These are phyloP conservation scores for Danio jaintianensis DNA, from an alignment of 2,797 vertebrate species.

Conservation along the genomic window DNA sequence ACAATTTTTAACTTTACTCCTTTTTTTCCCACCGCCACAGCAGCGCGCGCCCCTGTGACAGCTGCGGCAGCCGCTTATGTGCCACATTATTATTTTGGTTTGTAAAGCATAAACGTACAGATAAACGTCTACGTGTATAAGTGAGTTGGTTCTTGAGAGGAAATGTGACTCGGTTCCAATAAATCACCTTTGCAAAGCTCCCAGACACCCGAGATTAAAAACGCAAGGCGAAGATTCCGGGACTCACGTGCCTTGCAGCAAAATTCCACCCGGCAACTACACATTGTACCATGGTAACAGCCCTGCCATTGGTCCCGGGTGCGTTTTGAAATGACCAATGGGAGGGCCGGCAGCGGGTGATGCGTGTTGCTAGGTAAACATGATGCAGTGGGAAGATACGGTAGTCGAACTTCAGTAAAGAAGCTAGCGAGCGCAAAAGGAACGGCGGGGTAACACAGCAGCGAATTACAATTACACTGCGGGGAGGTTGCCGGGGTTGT, in stretches of 20 bases:
- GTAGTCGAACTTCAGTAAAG: slow-evolving; percentile 86
- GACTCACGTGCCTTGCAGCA: slow-evolving; percentile 88
- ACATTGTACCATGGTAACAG: slow-evolving; percentile 94
- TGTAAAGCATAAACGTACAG: slow-evolving; percentile 52
- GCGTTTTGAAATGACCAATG: slow-evolving; percentile 89
- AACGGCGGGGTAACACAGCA: slow-evolving; percentile 71
- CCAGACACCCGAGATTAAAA: slow-evolving; percentile 81
- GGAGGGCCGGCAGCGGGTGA: slow-evolving; percentile 86
- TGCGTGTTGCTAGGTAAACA: slow-evolving; percentile 93
- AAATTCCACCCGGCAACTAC: slow-evolving; percentile 90
- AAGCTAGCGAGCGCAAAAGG: slow-evolving; percentile 69
- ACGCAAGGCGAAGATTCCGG: slow-evolving; percentile 80
- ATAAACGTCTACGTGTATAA: slow-evolving; percentile 64
- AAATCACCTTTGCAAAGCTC: slow-evolving; percentile 78
- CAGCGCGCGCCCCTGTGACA: slow-evolving; percentile 40
- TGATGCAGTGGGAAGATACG: slow-evolving; percentile 90
- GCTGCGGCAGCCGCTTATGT: slow-evolving; percentile 43
- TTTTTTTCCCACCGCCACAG: slow-evolving; percentile 34
- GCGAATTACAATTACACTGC: slow-evolving; percentile 73
- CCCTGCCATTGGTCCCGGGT: slow-evolving; percentile 85
- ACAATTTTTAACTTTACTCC: slow-evolving; percentile 30
- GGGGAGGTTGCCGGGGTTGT: slow-evolving; percentile 64
- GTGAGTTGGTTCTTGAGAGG: slow-evolving; percentile 60
- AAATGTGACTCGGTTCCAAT: slow-evolving; percentile 73
- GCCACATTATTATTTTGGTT: slow-evolving; percentile 53